Base-by-base conservation (phyloP, 2,113 vertebrate genomes). In the Chiloscyllium plagiosum region DNA sequence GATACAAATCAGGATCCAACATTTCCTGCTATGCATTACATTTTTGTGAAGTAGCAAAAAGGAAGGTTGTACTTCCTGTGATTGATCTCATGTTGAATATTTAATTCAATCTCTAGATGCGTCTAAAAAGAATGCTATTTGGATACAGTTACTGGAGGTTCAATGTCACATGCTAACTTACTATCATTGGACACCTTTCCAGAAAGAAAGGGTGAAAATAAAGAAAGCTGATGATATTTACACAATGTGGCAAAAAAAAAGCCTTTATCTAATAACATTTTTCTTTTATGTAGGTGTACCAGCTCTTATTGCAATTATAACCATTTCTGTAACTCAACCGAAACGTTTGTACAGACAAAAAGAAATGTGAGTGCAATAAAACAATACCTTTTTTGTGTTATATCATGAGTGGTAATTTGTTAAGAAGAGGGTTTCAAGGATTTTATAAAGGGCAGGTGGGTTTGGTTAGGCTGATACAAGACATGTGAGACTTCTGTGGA, bases 291-390 rank as follows among this genome's bases (percentile, higher is more conserved):
- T 68, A 93, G 89, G 89, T 93, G 89, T 2, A 66, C 56, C 89
- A 68, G 89, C 89, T 68, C 3, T 93, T 33, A 68, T 68, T 37
- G 89, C 89, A 66, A 93, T 93, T 66, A 93, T 93, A 93, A 93
- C 89, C 66, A 93, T 93, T 68, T 17, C 33, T 66, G 89, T 20
- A 65, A 66, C 61, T 66, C 7, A 22, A 22, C 61, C 89, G 17
- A 37, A 61, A 0, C 3, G 2, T 22, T 4, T 5, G 2, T 93
- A 93, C 89, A 93, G 89, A 93, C 89, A 93, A 68, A 61, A 93
- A 0, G 66, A 42, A 10, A 93, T 93, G 89, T 93, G 89, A 93
- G 89, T 93, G 33, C 61, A 37, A 68, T 68, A 22, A 93, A 93
- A 66, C 56, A 68, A 66, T 66, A 83, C 19, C 80, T 83, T 83